Evolutionary conservation across 2,113 vertebrate species (phyloP).

Genomic region (Bungarus multicinctus): DNA sequence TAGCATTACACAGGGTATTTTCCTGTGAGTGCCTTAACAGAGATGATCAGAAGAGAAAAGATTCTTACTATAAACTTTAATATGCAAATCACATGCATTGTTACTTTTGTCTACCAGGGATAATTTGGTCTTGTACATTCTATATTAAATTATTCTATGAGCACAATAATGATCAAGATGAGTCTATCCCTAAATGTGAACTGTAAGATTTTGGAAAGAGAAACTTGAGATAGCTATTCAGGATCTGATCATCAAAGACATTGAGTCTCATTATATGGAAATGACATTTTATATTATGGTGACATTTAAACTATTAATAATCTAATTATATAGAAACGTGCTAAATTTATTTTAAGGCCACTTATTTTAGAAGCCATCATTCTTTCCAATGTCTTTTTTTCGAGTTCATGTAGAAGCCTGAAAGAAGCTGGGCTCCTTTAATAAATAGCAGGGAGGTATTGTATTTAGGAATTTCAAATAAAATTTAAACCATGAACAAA

Average conservation of each 20-base stretch:
- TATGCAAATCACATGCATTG: background rate
- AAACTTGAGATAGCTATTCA: background rate
- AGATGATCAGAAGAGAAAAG: background rate
- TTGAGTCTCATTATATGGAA: background rate
- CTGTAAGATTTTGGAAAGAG: background rate
- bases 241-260: background rate
- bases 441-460: background rate
- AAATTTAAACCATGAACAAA: background rate
- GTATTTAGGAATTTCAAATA: background rate
- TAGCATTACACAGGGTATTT: background rate
- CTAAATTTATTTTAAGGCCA: background rate
- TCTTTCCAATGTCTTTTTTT: background rate
- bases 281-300: background rate
- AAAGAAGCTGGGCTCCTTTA: background rate
- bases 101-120: background rate
- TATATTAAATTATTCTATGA: background rate
- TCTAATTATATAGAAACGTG: background rate
- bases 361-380: background rate
- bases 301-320: constrained; percentile 2
- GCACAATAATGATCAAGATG: background rate
- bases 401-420: background rate
- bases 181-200: background rate
- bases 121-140: background rate
- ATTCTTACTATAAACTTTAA: background rate
- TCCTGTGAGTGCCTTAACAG: background rate